Percentiles rank a stretch among this genome's conserved stretches.
phyloP scores from a whole-genome alignment of 2,113 vertebrate genomes.

The Ginglymostoma cirratum region DNA sequence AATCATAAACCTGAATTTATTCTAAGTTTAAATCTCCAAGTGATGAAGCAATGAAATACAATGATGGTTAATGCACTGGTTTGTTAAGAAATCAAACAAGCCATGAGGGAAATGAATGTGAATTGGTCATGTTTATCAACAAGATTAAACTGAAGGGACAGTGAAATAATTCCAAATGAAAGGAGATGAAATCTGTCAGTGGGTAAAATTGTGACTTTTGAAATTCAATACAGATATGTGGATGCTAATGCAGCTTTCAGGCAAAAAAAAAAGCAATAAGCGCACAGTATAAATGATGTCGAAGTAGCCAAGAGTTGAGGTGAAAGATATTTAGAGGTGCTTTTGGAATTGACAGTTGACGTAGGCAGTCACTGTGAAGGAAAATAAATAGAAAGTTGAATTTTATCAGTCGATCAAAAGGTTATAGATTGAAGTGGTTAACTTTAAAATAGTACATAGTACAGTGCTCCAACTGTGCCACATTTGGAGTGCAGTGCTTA shows the following conservation, averaged over 20 bases:
- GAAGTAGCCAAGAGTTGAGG: not conserved
- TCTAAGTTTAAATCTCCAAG: not conserved
- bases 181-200: not conserved
- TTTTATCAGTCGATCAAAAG: not conserved
- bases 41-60: not conserved
- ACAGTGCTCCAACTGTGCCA: not conserved
- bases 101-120: not conserved
- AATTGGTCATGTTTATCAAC: not conserved
- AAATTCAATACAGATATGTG: not conserved
- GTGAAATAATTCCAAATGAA: not conserved
- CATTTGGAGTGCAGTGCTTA: not conserved
- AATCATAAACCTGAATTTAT: not conserved
- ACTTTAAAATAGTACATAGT: not conserved
- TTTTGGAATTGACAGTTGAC: not conserved
- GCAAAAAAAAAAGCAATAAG: not conserved
- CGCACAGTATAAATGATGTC: not conserved
- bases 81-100: not conserved
- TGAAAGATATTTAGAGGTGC: not conserved
- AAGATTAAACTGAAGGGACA: not conserved
- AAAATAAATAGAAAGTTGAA: conserved; percentile 10
- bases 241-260: not conserved
- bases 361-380: not conserved
- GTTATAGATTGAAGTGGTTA: not conserved
- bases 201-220: not conserved
- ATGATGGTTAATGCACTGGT: not conserved